Conservation (phyloP, 2,113 vertebrate genomes). For the Amphilophus citrinellus region DNA sequence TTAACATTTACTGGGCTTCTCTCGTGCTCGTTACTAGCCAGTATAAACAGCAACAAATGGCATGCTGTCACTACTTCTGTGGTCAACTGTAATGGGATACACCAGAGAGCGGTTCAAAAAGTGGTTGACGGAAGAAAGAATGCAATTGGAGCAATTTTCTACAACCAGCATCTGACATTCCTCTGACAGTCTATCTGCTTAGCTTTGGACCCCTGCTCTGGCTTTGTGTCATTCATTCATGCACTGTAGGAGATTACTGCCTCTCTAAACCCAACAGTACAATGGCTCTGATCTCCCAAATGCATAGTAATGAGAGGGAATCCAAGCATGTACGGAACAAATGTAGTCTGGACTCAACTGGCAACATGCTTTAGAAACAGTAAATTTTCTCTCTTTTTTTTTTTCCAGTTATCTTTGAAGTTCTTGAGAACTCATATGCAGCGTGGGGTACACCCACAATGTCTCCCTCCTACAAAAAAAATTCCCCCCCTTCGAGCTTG, state of each 20-base stretch:
- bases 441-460: neutral
- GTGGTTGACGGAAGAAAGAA: conserved; percentile 34
- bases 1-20: conserved; percentile 25
- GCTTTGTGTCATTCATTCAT: conserved; percentile 35
- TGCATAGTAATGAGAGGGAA: conserved; percentile 62
- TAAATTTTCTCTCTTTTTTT: neutral
- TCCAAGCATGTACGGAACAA: conserved; percentile 40
- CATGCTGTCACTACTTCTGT: conserved; percentile 57
- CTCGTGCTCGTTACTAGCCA: conserved; percentile 50
- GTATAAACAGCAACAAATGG: conserved; percentile 62
- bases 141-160: conserved; percentile 45
- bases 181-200: conserved; percentile 44
- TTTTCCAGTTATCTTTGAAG: conserved; percentile 19
- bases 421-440: neutral
- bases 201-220: conserved; percentile 28
- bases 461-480: neutral
- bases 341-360: conserved; percentile 39
- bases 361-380: neutral
- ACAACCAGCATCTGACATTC: conserved; percentile 26
- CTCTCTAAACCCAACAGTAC: conserved; percentile 35
- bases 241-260: conserved; percentile 19
- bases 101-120: conserved; percentile 46
- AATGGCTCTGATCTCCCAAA: conserved; percentile 51
- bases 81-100: conserved; percentile 52
- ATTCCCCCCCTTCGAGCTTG: conserved; percentile 25